phyloP scores from a whole-genome alignment of 2,797 vertebrate genomes.

The Microchirus variegatus region DNA sequence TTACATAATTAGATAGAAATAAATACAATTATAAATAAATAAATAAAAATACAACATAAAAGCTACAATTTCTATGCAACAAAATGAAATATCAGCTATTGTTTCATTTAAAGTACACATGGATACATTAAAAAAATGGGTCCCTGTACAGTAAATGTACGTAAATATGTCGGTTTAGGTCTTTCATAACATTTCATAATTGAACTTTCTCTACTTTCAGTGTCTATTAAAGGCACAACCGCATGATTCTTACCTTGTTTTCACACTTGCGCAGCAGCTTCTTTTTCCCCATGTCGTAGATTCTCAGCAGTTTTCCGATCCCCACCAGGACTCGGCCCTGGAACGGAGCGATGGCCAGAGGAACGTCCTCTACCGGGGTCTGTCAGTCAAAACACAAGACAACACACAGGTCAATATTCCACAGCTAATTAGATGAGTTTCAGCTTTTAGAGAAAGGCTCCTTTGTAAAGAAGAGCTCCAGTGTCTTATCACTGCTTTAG shows the following conservation, averaged over 20 bases:
- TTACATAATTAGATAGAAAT: too few relatives aligned
- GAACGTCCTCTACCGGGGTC: conserved; percentile 97
- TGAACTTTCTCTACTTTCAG: too few relatives aligned
- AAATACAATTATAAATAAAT: too few relatives aligned
- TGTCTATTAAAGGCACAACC: background rate
- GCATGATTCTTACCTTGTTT: conserved; percentile 87
- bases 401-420: background rate
- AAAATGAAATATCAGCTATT: too few relatives aligned
- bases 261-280: conserved; percentile 98
- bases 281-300: conserved; percentile 98
- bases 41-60: too few relatives aligned
- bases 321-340: conserved; percentile 93
- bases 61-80: too few relatives aligned
- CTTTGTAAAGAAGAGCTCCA: background rate
- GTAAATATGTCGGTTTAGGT: too few relatives aligned
- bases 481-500: background rate
- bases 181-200: too few relatives aligned
- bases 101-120: too few relatives aligned
- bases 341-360: conserved; percentile 96
- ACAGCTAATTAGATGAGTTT: background rate
- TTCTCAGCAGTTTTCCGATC: conserved; percentile 94
- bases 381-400: conserved; percentile 51
- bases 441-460: background rate
- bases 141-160: too few relatives aligned
- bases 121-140: too few relatives aligned